Evolutionary conservation across 2,888 invertebrate species (phyloP).

Genomic region (Rhorus exstirpatorius): DNA sequence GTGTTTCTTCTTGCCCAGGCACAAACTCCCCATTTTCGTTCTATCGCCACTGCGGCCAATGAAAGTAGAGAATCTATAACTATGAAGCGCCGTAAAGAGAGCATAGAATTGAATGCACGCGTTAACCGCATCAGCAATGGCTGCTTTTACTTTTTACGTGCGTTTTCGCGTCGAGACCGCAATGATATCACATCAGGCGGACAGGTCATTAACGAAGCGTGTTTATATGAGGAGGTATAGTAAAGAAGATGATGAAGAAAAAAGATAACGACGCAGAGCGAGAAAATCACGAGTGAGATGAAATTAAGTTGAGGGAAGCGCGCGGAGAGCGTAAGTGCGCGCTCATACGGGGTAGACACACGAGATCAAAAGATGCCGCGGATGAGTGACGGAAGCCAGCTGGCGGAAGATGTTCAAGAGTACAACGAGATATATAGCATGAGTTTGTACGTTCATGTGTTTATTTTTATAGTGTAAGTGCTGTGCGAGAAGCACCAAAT

Average conservation of each 20-base stretch:
- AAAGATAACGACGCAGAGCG: conserved; percentile 12
- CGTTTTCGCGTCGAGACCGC: conserved; percentile 25
- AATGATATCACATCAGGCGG: conserved; percentile 60
- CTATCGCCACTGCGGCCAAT: conserved; percentile 49
- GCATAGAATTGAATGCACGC: conserved; percentile 32
- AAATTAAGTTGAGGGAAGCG: conserved; percentile 80
- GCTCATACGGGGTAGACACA: conserved; percentile 73
- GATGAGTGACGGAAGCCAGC: conserved; percentile 84
- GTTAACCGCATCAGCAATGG: conserved; percentile 19
- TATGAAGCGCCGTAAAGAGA: conserved; percentile 40
- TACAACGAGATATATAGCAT: conserved; percentile 44
- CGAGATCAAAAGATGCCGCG: conserved; percentile 81
- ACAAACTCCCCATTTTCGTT: conserved; percentile 46
- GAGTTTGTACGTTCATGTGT: neutral
- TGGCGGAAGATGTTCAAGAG: conserved; percentile 79
- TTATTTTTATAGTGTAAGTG: neutral
- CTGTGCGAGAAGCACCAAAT: conserved; percentile 71
- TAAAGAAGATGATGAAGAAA: conserved; percentile 7
- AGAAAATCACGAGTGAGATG: conserved; percentile 57
- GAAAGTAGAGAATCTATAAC: conserved; percentile 48
- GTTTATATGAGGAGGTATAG: conserved; percentile 15
- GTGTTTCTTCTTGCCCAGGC: neutral
- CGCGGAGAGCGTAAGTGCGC: conserved; percentile 76
- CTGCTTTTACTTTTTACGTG: conserved; percentile 39
- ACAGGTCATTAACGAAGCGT: conserved; percentile 56